phyloP scores from a whole-genome alignment of 2,797 vertebrate genomes.

The Gadopsis bispinosus region DNA sequence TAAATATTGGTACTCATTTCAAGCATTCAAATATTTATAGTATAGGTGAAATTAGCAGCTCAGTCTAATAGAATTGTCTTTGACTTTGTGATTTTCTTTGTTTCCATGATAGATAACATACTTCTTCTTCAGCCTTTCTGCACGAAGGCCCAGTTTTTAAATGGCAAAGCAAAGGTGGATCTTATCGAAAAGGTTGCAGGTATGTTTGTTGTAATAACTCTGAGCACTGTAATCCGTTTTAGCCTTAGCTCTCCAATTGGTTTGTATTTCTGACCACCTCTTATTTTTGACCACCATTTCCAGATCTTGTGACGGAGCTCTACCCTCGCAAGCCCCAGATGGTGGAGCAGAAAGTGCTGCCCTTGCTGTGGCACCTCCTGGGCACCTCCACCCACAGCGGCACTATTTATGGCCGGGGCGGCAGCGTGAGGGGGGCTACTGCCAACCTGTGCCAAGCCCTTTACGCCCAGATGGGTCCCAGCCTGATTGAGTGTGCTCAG shows the following conservation, averaged over 20 bases:
- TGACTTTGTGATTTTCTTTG: slow-evolving; percentile 31
- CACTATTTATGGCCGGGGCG: slow-evolving; percentile 84
- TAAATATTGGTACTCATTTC: slow-evolving; percentile 86
- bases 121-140: slow-evolving; percentile 95
- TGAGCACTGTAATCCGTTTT: background rate
- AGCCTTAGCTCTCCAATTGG: background rate
- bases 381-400: slow-evolving; percentile 86
- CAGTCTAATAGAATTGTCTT: background rate
- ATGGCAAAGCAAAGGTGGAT: slow-evolving; percentile 94
- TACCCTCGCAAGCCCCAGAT: slow-evolving; percentile 90
- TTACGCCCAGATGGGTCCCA: slow-evolving; percentile 88
- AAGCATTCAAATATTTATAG: background rate
- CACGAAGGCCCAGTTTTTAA: slow-evolving; percentile 94
- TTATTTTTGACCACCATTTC: slow-evolving; percentile 10
- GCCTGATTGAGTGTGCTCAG: slow-evolving; percentile 80
- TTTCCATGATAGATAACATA: slow-evolving; percentile 83
- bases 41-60: background rate
- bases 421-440: slow-evolving; percentile 87
- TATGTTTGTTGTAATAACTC: slow-evolving; percentile 65
- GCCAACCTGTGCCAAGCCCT: slow-evolving; percentile 88
- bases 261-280: background rate
- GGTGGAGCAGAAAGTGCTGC: slow-evolving; percentile 91
- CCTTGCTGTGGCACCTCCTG: slow-evolving; percentile 93
- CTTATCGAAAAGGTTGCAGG: slow-evolving; percentile 94
- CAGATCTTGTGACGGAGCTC: slow-evolving; percentile 90